A percentile compares a stretch with the other conserved stretches of the same genome.
Conservation (phyloP, 2,797 vertebrate genomes). For the Spea hammondii region DNA sequence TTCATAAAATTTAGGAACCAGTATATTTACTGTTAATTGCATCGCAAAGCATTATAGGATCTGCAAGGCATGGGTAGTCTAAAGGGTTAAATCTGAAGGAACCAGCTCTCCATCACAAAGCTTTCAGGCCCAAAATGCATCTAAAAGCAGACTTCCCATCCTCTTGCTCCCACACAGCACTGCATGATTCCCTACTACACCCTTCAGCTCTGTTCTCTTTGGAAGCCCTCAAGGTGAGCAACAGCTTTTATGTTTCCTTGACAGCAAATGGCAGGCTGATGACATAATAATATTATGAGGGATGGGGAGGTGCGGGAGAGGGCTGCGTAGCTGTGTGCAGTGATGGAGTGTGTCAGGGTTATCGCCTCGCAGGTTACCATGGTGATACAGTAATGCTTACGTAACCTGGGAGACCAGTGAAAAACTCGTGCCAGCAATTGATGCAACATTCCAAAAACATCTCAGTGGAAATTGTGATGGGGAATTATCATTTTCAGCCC, state of each 20-base stretch:
- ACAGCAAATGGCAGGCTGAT: conserved; percentile 48
- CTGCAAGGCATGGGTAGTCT: neutral
- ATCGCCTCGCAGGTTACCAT: conserved; percentile 30
- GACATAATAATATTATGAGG: conserved; percentile 45
- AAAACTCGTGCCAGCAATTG: conserved; percentile 14
- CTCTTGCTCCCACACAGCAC: neutral
- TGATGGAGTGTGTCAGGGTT: conserved; percentile 41
- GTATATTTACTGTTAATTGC: too few relatives aligned
- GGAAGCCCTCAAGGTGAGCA: conserved; percentile 37
- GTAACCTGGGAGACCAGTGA: conserved; percentile 41
- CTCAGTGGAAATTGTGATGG: conserved; percentile 5
- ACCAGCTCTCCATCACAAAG: neutral
- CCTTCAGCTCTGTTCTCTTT: conserved; percentile 8
- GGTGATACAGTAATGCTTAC: conserved; percentile 43
- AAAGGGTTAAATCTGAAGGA: conserved; percentile 1
- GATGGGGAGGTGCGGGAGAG: conserved; percentile 13
- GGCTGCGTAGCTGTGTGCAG: conserved; percentile 25
- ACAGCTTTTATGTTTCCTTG: conserved; percentile 42
- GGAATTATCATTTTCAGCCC: neutral
- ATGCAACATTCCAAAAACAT: conserved; percentile 28
- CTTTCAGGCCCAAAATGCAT: neutral
- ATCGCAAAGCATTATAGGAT: too few relatives aligned
- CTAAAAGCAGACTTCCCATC: conserved; percentile 5
- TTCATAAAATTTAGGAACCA: too few relatives aligned
- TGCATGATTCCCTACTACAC: conserved; percentile 1